These are phyloP conservation scores for Anas flavirostris DNA, from an alignment of 2,797 vertebrate genomes.

Conservation along the genomic window DNA sequence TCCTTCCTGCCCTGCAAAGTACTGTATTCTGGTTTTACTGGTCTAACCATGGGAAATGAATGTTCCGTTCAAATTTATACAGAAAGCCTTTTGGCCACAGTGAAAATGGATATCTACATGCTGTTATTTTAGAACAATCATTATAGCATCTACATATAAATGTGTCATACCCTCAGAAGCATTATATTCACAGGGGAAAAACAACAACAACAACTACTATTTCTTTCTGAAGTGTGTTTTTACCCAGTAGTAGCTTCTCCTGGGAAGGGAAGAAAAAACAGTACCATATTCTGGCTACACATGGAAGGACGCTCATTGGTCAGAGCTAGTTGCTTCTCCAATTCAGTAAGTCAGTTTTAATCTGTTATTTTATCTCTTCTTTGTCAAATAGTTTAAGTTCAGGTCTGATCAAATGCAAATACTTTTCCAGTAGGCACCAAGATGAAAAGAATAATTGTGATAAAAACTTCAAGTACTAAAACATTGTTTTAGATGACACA, in stretches of 20 bases:
- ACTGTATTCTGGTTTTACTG: not conserved
- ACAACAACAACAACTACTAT: not conserved
- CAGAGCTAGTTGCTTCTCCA: not conserved
- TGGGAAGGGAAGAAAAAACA: not conserved
- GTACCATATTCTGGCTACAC: not conserved
- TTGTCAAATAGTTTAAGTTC: not conserved
- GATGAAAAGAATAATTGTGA: not conserved
- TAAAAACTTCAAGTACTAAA: not conserved
- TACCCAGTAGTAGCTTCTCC: not conserved
- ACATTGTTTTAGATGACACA: not conserved
- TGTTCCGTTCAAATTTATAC: not conserved
- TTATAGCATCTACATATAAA: not conserved
- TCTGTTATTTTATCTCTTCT: not conserved
- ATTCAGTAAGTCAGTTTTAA: not conserved
- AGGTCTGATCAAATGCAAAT: not conserved
- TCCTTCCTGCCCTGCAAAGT: not conserved
- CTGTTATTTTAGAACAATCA: not conserved
- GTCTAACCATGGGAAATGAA: not conserved
- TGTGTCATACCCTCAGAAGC: not conserved
- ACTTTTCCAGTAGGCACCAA: not conserved
- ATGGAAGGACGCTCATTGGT: not conserved
- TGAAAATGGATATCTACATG: not conserved
- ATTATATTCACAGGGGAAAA: not conserved
- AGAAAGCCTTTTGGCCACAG: not conserved
- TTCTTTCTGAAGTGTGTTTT: not conserved